phyloP scores from a whole-genome alignment of 1,140 invertebrate species.

The Mamestra configurata region DNA sequence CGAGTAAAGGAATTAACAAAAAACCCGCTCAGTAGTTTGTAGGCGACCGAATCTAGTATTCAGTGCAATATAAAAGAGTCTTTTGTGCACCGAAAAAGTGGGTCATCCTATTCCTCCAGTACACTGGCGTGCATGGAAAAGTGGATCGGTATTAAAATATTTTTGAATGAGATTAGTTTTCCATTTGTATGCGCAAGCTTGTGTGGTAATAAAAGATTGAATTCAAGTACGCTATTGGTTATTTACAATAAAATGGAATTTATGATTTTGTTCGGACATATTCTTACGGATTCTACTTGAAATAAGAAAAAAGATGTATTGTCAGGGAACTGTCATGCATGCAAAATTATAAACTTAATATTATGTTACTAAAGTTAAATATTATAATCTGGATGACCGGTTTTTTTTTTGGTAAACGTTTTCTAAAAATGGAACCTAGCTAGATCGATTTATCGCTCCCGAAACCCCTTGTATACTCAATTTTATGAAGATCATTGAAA shows the following conservation, averaged over 20 bases:
- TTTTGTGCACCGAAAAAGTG: constrained; percentile 71
- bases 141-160: constrained; percentile 7
- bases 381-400: too few species aligned
- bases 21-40: constrained; percentile 58
- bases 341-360: too few species aligned
- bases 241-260: neutral
- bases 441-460: too few species aligned
- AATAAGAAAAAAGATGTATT: too few species aligned
- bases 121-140: constrained; percentile 54
- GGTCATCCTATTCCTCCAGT: constrained; percentile 67
- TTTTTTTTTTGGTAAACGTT: too few species aligned
- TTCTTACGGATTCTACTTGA: too few species aligned
- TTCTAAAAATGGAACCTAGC: too few species aligned
- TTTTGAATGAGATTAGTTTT: constrained; percentile 29
- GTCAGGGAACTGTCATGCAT: too few species aligned
- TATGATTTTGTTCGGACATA: neutral
- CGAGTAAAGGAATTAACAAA: constrained; percentile 57
- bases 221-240: neutral
- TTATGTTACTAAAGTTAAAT: too few species aligned
- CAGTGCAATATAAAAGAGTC: constrained; percentile 66
- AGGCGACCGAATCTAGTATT: constrained; percentile 69
- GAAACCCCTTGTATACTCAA: too few species aligned
- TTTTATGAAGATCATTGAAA: too few species aligned
- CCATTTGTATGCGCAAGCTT: neutral
- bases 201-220: neutral